Conservation (phyloP, 2,888 invertebrate genomes). For the Lepidocyrtoides sp. region DNA sequence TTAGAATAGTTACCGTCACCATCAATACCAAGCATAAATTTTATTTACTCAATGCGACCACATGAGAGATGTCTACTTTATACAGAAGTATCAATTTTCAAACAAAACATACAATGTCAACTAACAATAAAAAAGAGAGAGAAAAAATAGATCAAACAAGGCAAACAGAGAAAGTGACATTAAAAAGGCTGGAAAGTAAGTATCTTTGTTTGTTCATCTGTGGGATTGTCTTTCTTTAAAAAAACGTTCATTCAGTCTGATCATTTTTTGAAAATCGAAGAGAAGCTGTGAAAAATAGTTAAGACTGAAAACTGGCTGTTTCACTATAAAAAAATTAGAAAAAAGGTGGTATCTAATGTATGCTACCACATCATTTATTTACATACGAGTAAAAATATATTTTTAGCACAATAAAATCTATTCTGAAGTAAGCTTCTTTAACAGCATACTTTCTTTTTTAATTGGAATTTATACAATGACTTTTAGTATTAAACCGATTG, state of each 20-base stretch:
- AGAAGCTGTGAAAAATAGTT: no score
- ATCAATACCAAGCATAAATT: conserved; percentile 8
- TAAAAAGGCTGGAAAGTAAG: neutral
- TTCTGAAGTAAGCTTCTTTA: neutral
- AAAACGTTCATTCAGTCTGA: no score
- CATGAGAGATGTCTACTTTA: no score
- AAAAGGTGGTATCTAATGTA: no score
- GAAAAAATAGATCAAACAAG: neutral
- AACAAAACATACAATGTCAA: neutral
- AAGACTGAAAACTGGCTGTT: no score
- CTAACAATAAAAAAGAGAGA: neutral
- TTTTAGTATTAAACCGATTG: conserved; percentile 22
- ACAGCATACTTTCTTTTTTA: conserved; percentile 18
- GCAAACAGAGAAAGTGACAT: neutral
- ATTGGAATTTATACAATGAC: conserved; percentile 40
- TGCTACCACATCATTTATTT: no score
- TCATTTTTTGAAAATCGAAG: no score
- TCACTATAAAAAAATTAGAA: no score
- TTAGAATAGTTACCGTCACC: neutral
- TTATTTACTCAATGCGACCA: neutral
- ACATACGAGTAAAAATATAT: no score
- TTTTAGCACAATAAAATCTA: neutral
- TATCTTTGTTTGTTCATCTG: neutral
- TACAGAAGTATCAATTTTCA: neutral
- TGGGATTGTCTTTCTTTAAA: no score